A percentile compares a stretch with the other conserved stretches of the same genome.
Conservation (phyloP, 2,113 vertebrate genomes). For the Paracanthobrama guichenoti region DNA sequence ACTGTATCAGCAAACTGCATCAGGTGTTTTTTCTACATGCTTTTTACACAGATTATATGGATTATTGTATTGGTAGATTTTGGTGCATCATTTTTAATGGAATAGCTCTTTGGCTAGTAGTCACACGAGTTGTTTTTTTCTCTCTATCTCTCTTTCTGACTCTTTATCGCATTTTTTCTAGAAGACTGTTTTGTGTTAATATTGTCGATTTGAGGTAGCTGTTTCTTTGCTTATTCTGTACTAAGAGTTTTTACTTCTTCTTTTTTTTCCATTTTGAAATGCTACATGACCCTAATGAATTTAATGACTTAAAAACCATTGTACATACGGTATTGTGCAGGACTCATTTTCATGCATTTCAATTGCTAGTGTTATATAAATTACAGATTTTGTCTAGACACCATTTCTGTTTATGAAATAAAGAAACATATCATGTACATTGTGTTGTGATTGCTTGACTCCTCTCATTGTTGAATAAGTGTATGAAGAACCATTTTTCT, state of each 20-base stretch:
- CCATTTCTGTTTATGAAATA: conserved; percentile 99
- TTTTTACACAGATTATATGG: conserved; percentile 99
- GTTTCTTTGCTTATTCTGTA: conserved; percentile 96
- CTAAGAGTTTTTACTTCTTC: conserved; percentile 94
- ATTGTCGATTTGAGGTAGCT: conserved; percentile 96
- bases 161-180: conserved; percentile 85
- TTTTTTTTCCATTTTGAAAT: conserved; percentile 80
- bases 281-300: conserved; percentile 95
- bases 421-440: conserved; percentile 96
- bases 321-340: conserved; percentile 99
- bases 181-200: conserved; percentile 98
- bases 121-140: conserved; percentile 75
- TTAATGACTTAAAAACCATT: conserved; percentile 90
- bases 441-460: conserved; percentile 61
- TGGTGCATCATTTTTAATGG: conserved; percentile 98
- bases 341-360: conserved; percentile 92
- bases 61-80: conserved; percentile 96
- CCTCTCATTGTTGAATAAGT: neutral
- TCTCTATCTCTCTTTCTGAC: conserved; percentile 74
- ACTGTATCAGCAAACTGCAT: conserved; percentile 99
- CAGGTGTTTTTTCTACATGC: conserved; percentile 99
- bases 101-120: conserved; percentile 92
- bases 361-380: conserved; percentile 96
- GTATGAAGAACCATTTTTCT: neutral
- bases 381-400: conserved; percentile 95